These are phyloP conservation scores for Sacculina carcini DNA, from an alignment of 2,888 invertebrate species.

Conservation along the genomic window DNA sequence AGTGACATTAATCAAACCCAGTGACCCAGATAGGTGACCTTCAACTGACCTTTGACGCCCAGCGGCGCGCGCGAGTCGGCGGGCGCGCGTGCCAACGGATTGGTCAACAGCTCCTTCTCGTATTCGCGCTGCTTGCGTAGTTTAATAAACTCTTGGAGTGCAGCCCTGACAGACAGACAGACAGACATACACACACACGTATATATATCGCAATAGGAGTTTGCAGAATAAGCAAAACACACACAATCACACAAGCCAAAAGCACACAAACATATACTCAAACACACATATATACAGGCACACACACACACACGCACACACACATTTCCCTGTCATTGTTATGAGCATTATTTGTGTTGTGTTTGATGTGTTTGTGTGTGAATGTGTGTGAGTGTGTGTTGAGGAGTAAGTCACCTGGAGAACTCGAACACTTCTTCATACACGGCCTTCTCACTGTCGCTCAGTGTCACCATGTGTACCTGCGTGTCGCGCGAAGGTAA, in stretches of 20 bases:
- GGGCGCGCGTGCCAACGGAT: neutral
- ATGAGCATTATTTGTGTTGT: too few relatives aligned
- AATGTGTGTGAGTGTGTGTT: too few relatives aligned
- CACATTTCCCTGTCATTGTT: neutral
- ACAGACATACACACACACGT: neutral
- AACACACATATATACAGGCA: neutral
- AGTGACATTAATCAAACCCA: neutral
- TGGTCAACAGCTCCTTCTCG: neutral
- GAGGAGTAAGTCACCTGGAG: conserved; percentile 21
- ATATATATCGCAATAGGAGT: neutral
- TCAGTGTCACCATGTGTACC: conserved; percentile 30
- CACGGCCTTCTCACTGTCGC: conserved; percentile 39
- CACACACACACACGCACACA: neutral
- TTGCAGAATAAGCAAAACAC: neutral
- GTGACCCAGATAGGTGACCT: too few relatives aligned
- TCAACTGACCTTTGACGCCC: too few relatives aligned
- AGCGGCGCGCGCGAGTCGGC: neutral
- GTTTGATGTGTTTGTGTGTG: too few relatives aligned
- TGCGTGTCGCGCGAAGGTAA: conserved; percentile 2
- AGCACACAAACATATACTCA: neutral
- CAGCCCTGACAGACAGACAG: neutral
- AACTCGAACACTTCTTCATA: conserved; percentile 36
- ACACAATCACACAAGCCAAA: conserved; percentile 1
- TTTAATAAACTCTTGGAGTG: conserved; percentile 2
- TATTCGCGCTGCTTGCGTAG: neutral